Percentiles rank a stretch among this genome's conserved stretches.
phyloP scores from a whole-genome alignment of 64 coral and sea anemone genomes.

The Acropora yongei region DNA sequence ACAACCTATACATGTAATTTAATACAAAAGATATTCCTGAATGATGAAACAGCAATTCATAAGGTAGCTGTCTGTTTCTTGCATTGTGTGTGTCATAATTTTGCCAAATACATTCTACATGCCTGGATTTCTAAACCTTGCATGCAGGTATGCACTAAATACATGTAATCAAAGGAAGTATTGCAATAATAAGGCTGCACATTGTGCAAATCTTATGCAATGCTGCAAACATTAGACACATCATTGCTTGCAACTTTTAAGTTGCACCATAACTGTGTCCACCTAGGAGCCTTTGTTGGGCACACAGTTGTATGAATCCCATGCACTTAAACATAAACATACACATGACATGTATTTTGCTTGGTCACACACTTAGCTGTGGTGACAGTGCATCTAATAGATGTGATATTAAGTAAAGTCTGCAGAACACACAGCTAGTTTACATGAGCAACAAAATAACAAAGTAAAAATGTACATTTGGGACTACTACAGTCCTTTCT shows the following conservation, averaged over 20 bases:
- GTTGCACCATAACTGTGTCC: neutral
- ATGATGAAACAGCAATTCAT: neutral
- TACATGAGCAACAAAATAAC: neutral
- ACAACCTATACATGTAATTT: neutral
- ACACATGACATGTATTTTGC: neutral
- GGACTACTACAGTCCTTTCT: neutral
- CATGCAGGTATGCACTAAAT: neutral
- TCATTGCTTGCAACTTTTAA: slow-evolving; percentile 15
- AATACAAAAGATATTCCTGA: slow-evolving; percentile 3
- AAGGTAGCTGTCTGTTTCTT: neutral
- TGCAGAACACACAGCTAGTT: neutral
- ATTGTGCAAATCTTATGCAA: neutral
- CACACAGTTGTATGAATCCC: neutral
- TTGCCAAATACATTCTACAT: neutral
- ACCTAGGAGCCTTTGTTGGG: neutral
- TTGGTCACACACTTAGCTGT: too few relatives aligned
- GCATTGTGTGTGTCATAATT: neutral
- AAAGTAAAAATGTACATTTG: neutral
- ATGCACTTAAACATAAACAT: neutral
- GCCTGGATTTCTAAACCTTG: neutral
- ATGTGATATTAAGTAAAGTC: neutral
- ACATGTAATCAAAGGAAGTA: neutral
- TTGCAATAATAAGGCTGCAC: neutral
- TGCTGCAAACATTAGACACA: neutral
- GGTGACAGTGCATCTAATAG: neutral